These are phyloP conservation scores for Lontra canadensis DNA, from an alignment of 2,113 vertebrate genomes.

Conservation along the genomic window DNA sequence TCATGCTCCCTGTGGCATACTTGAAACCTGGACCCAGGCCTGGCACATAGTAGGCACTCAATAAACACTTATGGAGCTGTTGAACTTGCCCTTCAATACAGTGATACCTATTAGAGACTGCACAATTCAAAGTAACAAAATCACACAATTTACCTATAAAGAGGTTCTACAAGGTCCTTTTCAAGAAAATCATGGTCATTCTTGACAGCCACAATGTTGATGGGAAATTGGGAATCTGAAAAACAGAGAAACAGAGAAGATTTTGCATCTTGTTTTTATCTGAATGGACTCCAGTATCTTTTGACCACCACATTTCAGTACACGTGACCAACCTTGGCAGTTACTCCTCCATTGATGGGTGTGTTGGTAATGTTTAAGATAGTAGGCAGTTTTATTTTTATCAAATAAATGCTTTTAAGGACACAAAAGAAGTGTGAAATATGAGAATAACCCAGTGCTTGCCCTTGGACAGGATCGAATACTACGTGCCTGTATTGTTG, in stretches of 20 bases:
- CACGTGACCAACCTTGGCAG: neutral
- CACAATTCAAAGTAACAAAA: slow-evolving; percentile 49
- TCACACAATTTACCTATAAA: slow-evolving; percentile 92
- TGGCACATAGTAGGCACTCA: neutral
- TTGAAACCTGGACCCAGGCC: neutral
- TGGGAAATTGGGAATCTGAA: slow-evolving; percentile 95
- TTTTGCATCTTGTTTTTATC: neutral
- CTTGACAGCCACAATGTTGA: slow-evolving; percentile 96
- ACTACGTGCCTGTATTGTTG: neutral
- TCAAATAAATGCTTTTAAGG: slow-evolving; percentile 47
- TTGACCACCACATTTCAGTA: slow-evolving; percentile 12
- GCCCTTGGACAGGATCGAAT: slow-evolving; percentile 47
- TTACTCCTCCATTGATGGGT: neutral
- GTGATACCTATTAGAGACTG: neutral
- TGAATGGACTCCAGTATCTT: neutral
- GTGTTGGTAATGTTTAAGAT: neutral
- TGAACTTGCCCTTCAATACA: neutral
- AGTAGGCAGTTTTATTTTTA: slow-evolving; percentile 41
- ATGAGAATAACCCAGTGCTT: slow-evolving; percentile 27
- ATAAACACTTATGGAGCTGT: neutral
- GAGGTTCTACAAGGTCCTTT: slow-evolving; percentile 97
- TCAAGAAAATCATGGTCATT: slow-evolving; percentile 99
- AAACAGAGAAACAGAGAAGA: slow-evolving; percentile 41
- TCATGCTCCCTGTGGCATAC: neutral
- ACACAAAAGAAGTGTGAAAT: neutral